Conservation (phyloP, 2,888 invertebrate genomes). For the Drosophila melanosoma region DNA sequence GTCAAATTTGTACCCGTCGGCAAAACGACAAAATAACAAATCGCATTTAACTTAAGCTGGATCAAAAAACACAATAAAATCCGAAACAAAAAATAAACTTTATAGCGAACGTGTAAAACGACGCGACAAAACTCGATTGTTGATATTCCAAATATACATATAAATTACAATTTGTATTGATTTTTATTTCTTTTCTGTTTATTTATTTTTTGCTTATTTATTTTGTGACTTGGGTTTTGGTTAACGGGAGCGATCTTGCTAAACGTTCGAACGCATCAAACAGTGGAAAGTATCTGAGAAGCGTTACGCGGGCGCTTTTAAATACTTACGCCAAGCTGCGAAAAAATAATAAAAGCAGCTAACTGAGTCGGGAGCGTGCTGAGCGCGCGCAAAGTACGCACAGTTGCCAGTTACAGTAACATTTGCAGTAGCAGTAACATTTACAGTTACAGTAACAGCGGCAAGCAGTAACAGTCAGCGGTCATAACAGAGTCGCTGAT, state of each 20-base stretch:
- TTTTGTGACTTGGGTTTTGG: slow-evolving; percentile 15
- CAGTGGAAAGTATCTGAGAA: slow-evolving; percentile 78
- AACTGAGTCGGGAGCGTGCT: slow-evolving; percentile 32
- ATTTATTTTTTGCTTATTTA: slow-evolving; percentile 10
- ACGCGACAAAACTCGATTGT: slow-evolving; percentile 2
- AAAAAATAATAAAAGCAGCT: slow-evolving; percentile 38
- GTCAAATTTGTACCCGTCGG: slow-evolving; percentile 36
- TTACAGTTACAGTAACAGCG: slow-evolving; percentile 8
- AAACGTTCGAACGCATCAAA: slow-evolving; percentile 76
- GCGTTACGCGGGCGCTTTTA: slow-evolving; percentile 70
- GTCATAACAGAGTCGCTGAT: slow-evolving; percentile 22
- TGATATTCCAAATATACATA: slow-evolving; percentile 6
- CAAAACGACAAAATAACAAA: slow-evolving; percentile 26
- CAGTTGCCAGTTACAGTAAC: slow-evolving; percentile 11
- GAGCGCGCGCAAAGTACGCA: slow-evolving; percentile 33
- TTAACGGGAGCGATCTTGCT: slow-evolving; percentile 46
- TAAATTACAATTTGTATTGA: neutral
- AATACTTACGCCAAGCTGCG: slow-evolving; percentile 55
- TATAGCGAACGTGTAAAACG: neutral
- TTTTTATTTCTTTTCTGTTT: slow-evolving; percentile 1
- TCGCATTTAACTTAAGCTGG: slow-evolving; percentile 27
- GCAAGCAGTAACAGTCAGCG: neutral
- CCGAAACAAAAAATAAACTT: slow-evolving; percentile 13
- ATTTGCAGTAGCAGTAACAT: neutral
- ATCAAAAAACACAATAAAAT: slow-evolving; percentile 9